phyloP scores from a whole-genome alignment of 2,888 invertebrate species.

The Clistopyga incitator region DNA sequence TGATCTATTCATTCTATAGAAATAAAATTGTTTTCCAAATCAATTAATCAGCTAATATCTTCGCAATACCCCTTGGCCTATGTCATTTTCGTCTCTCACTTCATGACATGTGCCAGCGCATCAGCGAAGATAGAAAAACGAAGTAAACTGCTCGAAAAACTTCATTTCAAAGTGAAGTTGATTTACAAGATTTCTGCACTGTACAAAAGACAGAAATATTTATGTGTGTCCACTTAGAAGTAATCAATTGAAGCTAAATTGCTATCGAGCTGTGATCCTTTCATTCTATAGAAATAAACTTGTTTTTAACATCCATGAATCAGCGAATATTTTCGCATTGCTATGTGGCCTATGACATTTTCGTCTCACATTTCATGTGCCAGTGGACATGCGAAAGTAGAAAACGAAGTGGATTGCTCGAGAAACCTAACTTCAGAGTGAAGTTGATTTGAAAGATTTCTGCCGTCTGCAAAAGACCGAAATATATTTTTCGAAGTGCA shows the following conservation, averaged over 20 bases:
- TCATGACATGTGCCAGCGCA: too few relatives aligned
- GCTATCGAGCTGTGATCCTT: neutral
- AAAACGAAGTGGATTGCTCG: conserved; percentile 5
- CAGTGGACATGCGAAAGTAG: neutral
- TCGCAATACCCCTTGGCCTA: too few relatives aligned
- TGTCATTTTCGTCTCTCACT: too few relatives aligned
- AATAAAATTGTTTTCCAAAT: too few relatives aligned
- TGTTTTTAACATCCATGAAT: neutral
- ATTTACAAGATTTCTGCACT: neutral
- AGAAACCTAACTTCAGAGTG: neutral
- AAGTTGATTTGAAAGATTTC: neutral
- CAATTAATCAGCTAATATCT: too few relatives aligned
- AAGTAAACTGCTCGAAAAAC: neutral
- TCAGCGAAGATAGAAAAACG: conserved; percentile 20
- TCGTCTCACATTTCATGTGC: too few relatives aligned
- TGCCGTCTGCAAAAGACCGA: neutral
- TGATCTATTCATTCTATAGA: too few relatives aligned
- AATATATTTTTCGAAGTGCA: too few relatives aligned
- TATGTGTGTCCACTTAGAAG: neutral
- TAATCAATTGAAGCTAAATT: neutral
- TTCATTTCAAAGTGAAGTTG: neutral
- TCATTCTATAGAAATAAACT: neutral
- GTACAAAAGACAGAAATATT: neutral
- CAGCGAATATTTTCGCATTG: too few relatives aligned
- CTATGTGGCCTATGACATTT: too few relatives aligned